Evolutionary conservation across 2,797 vertebrate species (phyloP).

Genomic region (Gadopsis bispinosus): DNA sequence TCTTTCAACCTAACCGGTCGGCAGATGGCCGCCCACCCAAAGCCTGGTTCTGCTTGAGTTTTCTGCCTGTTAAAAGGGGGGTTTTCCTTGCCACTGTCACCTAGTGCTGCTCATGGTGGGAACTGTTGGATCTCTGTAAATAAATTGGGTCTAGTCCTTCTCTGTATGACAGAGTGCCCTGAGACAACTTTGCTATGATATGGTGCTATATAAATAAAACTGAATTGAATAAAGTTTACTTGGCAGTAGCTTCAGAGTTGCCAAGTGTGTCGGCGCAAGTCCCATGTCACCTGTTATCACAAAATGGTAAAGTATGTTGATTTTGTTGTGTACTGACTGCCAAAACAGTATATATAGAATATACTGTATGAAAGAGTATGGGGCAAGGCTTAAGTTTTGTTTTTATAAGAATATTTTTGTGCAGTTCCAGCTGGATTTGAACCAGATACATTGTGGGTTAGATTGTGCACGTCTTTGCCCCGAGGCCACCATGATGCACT

Average conservation of each 20-base stretch:
- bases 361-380: neutral
- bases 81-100: too few species aligned
- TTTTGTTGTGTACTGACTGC: conserved; percentile 1
- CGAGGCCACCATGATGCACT: neutral
- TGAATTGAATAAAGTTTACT: neutral
- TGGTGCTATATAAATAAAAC: too few species aligned
- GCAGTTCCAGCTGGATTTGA: neutral
- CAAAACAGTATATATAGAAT: neutral
- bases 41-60: too few species aligned
- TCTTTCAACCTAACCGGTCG: too few species aligned
- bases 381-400: neutral
- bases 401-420: too few species aligned
- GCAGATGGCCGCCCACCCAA: too few species aligned
- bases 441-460: conserved; percentile 8
- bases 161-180: too few species aligned
- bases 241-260: neutral
- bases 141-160: too few species aligned
- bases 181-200: too few species aligned
- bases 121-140: too few species aligned
- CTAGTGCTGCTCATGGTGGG: too few species aligned
- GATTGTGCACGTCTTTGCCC: conserved; percentile 3
- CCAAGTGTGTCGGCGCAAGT: neutral
- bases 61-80: too few species aligned
- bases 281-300: neutral
- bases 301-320: neutral